Base-by-base conservation (phyloP, 1,140 invertebrate genomes). In the Aphaenogaster rudis region DNA sequence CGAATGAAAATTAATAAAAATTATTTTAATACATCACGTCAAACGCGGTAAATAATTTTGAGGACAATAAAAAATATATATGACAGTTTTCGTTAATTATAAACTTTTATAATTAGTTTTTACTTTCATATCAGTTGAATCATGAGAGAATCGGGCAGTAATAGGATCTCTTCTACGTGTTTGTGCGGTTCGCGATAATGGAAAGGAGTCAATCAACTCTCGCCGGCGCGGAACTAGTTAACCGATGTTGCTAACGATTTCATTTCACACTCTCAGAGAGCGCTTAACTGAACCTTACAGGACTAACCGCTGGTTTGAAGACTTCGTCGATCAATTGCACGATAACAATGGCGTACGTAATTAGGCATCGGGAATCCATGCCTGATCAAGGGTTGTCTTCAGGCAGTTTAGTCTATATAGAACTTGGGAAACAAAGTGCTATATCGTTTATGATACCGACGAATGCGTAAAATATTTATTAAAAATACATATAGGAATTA, bases 191-290 rank as follows among this genome's bases (percentile, higher is more conserved):
- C 21, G 52, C 82, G 67, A 61, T 91, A 88, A 90, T 91, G 77
- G 77, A 80, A 85, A 90, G 79, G 71, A 91, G 82, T 92, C 91
- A 90, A 92, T 91, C 84, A 88, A 91, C 87, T 67, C 86, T 72
- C 8, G 54, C n/a, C 45, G n/a, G 9, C 45, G 61, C 54, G 72
- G 71, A 89, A 90, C 89, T 90, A 90, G 89, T 90, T 88, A 91
- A 86, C 57, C 67, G 48, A 63, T 72, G 59, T 45, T 71, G 36
- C 74, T 84, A 90, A 90, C 77, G 84, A 90, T 90, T 86, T 80
- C 76, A 72, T 90, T 90, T 76, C 76, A 48, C 57, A 15, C 64
- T 67, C 39, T 67, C 64, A 48, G 64, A 15, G 52, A 59, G n/a
- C 21, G 79, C 13, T 90, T 88, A 74, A 61, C 63, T 45, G 39